Percentiles rank a stretch among this genome's conserved stretches.
Evolutionary conservation across 2,113 vertebrate species (phyloP).

Genomic region (Xenotilapia flavipinnis): DNA sequence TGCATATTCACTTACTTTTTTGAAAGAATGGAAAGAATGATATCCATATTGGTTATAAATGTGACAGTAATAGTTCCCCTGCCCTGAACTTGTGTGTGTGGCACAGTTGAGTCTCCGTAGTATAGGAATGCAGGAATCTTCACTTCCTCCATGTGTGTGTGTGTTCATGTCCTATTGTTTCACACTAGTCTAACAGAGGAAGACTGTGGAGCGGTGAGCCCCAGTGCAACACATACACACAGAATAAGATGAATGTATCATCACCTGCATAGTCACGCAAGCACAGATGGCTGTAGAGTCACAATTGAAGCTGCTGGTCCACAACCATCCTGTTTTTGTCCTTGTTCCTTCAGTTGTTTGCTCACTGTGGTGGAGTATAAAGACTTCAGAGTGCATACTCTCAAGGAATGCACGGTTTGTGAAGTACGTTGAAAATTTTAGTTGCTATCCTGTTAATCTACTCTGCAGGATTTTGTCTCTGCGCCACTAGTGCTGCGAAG

Average conservation of each 20-base stretch:
- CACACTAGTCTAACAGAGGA: conserved; percentile 16
- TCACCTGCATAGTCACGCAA: conserved; percentile 1
- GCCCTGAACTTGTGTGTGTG: background rate
- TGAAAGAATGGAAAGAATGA: background rate
- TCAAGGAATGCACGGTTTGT: background rate
- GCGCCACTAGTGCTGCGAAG: background rate
- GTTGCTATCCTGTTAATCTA: background rate
- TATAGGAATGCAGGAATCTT: conserved; percentile 50
- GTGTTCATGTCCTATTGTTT: conserved; percentile 56
- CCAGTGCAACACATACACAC: background rate
- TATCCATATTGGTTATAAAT: background rate
- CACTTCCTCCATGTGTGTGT: conserved; percentile 41
- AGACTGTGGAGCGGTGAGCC: background rate
- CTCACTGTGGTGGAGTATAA: background rate
- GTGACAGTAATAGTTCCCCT: background rate
- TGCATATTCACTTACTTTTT: background rate
- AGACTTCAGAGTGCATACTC: background rate
- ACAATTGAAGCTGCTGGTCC: background rate
- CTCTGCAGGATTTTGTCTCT: background rate
- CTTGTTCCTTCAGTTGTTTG: conserved; percentile 37
- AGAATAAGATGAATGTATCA: conserved; percentile 4
- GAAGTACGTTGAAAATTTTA: background rate
- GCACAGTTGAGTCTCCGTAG: conserved; percentile 35
- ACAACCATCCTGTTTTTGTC: conserved; percentile 55
- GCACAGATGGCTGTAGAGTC: conserved; percentile 15